Conservation (phyloP, 2,113 vertebrate species). For the Ailuropoda melanoleuca region DNA sequence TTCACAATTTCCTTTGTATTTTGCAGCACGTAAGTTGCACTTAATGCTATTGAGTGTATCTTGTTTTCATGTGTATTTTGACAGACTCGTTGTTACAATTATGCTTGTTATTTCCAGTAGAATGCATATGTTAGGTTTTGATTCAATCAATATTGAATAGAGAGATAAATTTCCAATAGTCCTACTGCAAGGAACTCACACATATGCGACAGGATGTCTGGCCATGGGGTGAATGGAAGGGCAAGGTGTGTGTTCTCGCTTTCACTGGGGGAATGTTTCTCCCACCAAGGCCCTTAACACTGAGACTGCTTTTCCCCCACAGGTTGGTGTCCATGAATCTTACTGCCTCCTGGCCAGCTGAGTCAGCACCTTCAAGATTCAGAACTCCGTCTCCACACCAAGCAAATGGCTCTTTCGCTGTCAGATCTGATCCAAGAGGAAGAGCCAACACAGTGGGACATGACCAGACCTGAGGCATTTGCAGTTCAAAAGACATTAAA, state of each 20-base stretch:
- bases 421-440: background rate
- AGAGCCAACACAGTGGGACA: constrained; percentile 53
- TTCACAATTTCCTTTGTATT: background rate
- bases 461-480: constrained; percentile 10
- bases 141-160: constrained; percentile 70
- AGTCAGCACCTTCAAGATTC: constrained; percentile 56
- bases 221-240: background rate
- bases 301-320: constrained; percentile 38
- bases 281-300: background rate
- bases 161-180: constrained; percentile 64
- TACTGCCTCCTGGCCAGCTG: constrained; percentile 43
- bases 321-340: constrained; percentile 62
- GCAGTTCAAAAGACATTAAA: constrained; percentile 65
- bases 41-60: background rate
- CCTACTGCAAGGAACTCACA: background rate
- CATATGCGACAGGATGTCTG: background rate
- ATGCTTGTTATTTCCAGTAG: background rate
- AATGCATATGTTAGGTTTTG: constrained; percentile 3
- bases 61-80: constrained; percentile 21
- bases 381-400: constrained; percentile 40
- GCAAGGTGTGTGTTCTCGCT: background rate
- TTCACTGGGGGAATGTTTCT: background rate
- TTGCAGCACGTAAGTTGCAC: background rate
- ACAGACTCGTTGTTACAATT: background rate
- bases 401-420: background rate